A percentile compares a stretch with the other conserved stretches of the same genome.
phyloP scores from a whole-genome alignment of 1,140 invertebrate species.

The Leptopilina boulardi region DNA sequence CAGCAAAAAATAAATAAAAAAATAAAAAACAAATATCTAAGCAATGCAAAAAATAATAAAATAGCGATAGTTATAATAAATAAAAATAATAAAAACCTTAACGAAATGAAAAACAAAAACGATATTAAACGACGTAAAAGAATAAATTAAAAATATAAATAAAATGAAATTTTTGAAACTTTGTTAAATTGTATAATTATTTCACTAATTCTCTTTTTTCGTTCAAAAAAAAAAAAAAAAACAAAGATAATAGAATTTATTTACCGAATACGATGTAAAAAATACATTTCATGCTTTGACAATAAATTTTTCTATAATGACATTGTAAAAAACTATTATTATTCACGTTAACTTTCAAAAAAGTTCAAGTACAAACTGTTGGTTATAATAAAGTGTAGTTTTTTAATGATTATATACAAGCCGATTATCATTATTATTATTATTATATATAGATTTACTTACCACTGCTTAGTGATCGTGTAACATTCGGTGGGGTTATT shows the following conservation, averaged over 20 bases:
- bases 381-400: background rate
- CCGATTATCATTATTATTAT: too few relatives aligned
- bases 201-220: too few relatives aligned
- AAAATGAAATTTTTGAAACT: too few relatives aligned
- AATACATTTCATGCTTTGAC: constrained; percentile 27
- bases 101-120: background rate
- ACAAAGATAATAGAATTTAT: background rate
- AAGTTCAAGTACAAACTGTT: constrained; percentile 18
- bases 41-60: background rate
- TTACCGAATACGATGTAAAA: constrained; percentile 1
- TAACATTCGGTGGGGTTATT: constrained; percentile 71
- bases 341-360: background rate
- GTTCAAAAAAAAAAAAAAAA: too few relatives aligned
- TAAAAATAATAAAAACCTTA: constrained; percentile 18
- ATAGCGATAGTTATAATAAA: background rate
- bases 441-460: constrained; percentile 53
- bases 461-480: constrained; percentile 66
- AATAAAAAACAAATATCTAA: too few relatives aligned
- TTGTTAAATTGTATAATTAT: too few relatives aligned
- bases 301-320: constrained; percentile 41
- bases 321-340: constrained; percentile 41
- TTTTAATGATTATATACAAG: too few relatives aligned
- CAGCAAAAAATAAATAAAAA: background rate
- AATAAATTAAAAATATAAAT: too few relatives aligned
- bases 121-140: constrained; percentile 9